Base-by-base conservation (phyloP, 2,888 invertebrate genomes). In the Listrodromus nycthemerus region DNA sequence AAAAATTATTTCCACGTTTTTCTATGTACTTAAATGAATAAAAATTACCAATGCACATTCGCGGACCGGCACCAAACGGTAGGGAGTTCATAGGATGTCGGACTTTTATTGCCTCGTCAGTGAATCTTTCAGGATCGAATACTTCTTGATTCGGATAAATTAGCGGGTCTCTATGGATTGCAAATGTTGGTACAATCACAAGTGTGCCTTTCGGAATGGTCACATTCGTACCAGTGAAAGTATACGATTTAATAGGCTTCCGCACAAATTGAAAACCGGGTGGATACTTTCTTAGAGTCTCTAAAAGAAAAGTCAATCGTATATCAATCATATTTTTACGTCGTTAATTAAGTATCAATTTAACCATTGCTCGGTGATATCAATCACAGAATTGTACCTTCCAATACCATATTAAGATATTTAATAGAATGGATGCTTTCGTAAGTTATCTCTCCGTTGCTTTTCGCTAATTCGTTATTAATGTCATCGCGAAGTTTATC, bases 401-500 rank as follows among this genome's bases (percentile, higher is more conserved):
- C 1, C 0, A 52, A 24, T 19, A 52, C 52, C 52, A 52, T 52
- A 3, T 19, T 21, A 1, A 52, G 52, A 52, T 52, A 52, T 52
- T 24, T 52, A 19, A 52, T 52, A 1, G 52, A 52, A 8, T 52
- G 21, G 21, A 94, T 75, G 1, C 88, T 86, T 33, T 94, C 93
- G 76, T 93, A 94, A 2, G 90, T 92, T 0, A 94, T 73, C 24
- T 89, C 83, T 0, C 91, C 92, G 1, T 90, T 87, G 48, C 91
- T 86, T 66, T 88, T 90, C 0, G 86, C 75, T 30, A 91, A 75
- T 5, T 88, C 86, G 0, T 88, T 78, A 0, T 87, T 85, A 30
- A 94, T 91, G 88, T 94, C 94, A 6, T 89, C 65, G n/a, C 92
- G 86, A 24, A 94, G 84, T 63, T 88, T 91, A 5, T 93, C 90